Evolutionary conservation across 2,797 vertebrate genomes (phyloP).

Genomic region (Columba guinea): DNA sequence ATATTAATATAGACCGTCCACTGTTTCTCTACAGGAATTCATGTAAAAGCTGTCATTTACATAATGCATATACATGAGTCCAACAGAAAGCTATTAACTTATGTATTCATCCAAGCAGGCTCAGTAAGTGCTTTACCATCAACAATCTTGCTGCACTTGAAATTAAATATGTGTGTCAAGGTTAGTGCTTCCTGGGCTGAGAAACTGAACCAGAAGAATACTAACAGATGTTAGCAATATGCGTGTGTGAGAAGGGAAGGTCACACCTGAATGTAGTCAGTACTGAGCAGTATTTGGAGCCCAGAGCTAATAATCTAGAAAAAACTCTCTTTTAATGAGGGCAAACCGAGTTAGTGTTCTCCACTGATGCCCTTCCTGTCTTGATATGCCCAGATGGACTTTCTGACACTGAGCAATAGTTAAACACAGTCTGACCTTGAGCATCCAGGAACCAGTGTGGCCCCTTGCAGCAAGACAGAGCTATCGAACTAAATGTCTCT

Average conservation of each 20-base stretch:
- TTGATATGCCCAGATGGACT: background rate
- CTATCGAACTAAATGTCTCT: background rate
- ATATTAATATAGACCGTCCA: conserved; percentile 22
- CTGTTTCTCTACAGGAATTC: conserved; percentile 30
- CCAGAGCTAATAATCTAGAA: background rate
- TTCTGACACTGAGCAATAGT: background rate
- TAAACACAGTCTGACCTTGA: background rate
- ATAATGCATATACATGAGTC: conserved; percentile 58
- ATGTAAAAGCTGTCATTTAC: conserved; percentile 60
- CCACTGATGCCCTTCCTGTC: background rate
- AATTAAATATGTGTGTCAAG: conserved; percentile 49
- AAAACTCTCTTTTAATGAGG: background rate
- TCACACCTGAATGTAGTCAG: conserved; percentile 28
- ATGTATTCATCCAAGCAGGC: conserved; percentile 15
- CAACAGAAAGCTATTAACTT: conserved; percentile 46
- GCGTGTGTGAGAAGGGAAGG: conserved; percentile 16
- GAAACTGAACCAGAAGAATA: conserved; percentile 32
- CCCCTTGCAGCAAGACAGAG: background rate
- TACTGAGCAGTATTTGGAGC: background rate
- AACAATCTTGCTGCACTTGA: conserved; percentile 3
- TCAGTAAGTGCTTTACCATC: conserved; percentile 57
- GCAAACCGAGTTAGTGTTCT: background rate
- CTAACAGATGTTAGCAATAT: conserved; percentile 40
- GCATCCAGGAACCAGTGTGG: background rate
- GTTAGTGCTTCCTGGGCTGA: conserved; percentile 18